Base-by-base conservation (phyloP, 2,797 vertebrate genomes). In the Loris lydekkerianus region DNA sequence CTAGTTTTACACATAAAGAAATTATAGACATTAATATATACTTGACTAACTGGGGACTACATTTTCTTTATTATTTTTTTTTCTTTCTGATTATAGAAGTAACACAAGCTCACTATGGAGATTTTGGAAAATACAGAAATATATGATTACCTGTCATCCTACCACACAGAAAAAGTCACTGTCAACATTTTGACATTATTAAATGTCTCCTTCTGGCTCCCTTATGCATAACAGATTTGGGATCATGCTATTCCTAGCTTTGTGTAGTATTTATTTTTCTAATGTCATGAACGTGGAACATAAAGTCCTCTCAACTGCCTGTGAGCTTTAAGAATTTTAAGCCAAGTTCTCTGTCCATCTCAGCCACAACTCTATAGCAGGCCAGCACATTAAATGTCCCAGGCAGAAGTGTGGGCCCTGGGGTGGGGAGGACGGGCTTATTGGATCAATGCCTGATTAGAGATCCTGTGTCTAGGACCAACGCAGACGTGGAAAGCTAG, bases 51-150 rank as follows among this genome's bases (percentile, higher is more conserved):
- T 87, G 5, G 43, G 25, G 14, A n/a, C 29, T 83, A 31, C 9
- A 21, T 75, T 89, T 80, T 40, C 93, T 84, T 84, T 75, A 27
- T 25, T 84, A 37, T 67, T 23, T 17, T 84, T 94, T 67, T 34
- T 31, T 37, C 21, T 70, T 56, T 82, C 72, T 91, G 81, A 83
- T 83, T 53, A 78, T 76, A 91, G 43, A 96, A 86, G 7, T 69
- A 58, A 82, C 49, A 53, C 76, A 77, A 82, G 88, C 63, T 61
- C 46, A 43, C 7, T 63, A 90, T 37, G 29, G 46, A 93, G 63
- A 81, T 63, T 95, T 73, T 90, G 56, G 67, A 81, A 92, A 94
- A 89, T 17, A 92, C 27, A 81, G 27, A 58, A 65, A 83, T 13
- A 76, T 11, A 18, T 20, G 60, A 60, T 91, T 60, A 67, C 75